Base-by-base conservation (phyloP, 2,797 vertebrate genomes). In the Vespertilio murinus region DNA sequence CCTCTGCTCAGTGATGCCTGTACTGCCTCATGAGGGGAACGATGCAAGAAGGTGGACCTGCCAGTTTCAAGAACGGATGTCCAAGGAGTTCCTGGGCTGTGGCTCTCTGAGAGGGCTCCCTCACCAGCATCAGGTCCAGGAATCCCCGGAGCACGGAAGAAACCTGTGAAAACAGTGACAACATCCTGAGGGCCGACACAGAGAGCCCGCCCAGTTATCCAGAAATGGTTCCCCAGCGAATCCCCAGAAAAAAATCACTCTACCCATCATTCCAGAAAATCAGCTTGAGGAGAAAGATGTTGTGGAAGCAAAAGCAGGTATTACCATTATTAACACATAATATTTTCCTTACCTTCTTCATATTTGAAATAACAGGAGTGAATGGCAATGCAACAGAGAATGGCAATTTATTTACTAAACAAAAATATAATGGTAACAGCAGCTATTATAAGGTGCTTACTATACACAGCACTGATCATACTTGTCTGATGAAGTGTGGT, bases 1-100 rank as follows among this genome's bases (percentile, higher is more conserved):
- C 28, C 33, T 94, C 35, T 49, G 45, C 85, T 99, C 98, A 99
- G 98, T 98, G 99, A 84, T 99, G 99, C 91, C 99, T 98, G 96
- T 99, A 99, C 96, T 99, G 99, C 98, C 99, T 99, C 99, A 99
- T 99, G 91, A 99, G 99, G 64, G 99, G 99, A 80, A 99, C 98
- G 38, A 99, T 99, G 98, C 99, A 99, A 40, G 99, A 99, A 1
- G 99, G 99, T 0, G 99, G 99, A 75, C 99, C 99, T 1, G 99
- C 99, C 97, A 99, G 94, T 96, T 99, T 99, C 96, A 99, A 98
- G 96, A 99, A 99, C 0, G 99, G 98, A 96, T 99, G 99, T 97
- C 99, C 98, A 65, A 99, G 97, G 86, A 99, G 99, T 82, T 99
- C 99, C 97, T 98, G 99, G 35, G 99, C 99, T 0, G 99, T 99